Percentiles rank a stretch among this genome's conserved stretches.
phyloP scores from a whole-genome alignment of 2,888 invertebrate genomes.

The Clepsis dumicolana region DNA sequence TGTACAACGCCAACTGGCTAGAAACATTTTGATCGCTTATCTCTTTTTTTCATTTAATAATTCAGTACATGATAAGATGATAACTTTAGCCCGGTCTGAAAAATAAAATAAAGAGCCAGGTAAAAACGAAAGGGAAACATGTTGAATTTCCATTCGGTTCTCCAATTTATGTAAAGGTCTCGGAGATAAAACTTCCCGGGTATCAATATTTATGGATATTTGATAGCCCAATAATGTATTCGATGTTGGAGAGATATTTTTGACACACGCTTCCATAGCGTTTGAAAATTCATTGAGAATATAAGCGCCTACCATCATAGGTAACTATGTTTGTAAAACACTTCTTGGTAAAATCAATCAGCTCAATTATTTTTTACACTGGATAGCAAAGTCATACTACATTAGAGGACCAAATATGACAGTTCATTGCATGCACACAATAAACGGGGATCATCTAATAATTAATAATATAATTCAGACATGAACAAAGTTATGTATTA shows the following conservation, averaged over 20 bases:
- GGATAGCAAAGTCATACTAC: too few relatives aligned
- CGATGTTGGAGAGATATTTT: constrained; percentile 16
- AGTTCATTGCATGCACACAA: too few relatives aligned
- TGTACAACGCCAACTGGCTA: too few relatives aligned
- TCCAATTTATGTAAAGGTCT: constrained; percentile 25
- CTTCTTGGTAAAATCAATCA: too few relatives aligned
- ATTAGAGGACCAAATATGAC: too few relatives aligned
- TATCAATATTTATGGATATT: constrained; percentile 40
- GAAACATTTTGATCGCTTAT: background rate
- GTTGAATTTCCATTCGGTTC: constrained; percentile 19
- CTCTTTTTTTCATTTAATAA: constrained; percentile 11
- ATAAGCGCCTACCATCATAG: too few relatives aligned
- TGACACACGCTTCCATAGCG: constrained; percentile 1
- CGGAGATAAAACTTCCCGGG: constrained; percentile 28
- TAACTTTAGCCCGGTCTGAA: background rate
- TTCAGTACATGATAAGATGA: constrained; percentile 4
- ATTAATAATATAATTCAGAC: too few relatives aligned
- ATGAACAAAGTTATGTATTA: too few relatives aligned
- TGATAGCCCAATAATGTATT: constrained; percentile 26
- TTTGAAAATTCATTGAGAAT: background rate
- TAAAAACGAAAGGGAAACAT: constrained; percentile 16
- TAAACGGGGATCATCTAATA: too few relatives aligned
- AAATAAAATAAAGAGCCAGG: constrained; percentile 20
- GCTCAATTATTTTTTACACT: too few relatives aligned
- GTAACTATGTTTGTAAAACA: too few relatives aligned